Base-by-base conservation (phyloP, 2,888 invertebrate species). In the Clitarchus hookeri region DNA sequence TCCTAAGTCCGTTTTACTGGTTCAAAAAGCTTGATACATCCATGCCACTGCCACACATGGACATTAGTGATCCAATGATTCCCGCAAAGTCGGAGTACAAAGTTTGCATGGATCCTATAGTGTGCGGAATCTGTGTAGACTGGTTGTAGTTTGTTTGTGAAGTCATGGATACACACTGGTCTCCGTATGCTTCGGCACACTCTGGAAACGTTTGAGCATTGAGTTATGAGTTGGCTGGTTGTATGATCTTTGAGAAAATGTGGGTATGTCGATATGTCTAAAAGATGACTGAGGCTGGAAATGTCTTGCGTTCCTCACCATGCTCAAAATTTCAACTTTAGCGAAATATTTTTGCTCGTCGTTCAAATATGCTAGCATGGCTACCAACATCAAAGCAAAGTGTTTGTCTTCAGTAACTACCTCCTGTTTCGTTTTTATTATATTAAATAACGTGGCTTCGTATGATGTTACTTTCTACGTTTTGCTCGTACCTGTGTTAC, bases 261-360 rank as follows among this genome's bases (percentile, higher is more conserved):
- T 36, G 36, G 36, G 36, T 65, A n/a, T n/a, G n/a, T n/a, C 19
- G 23, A 8, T 65, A 65, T 65, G 23, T 11, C 48, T 13, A 48
- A 48, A 11, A 65, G 65, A 6, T 65, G 23, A 1, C n/a, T 16
- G 19, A 65, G 19, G 19, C 65, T 65, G 65, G 65, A 12, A n/a
- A 65, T 23, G 26, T 48, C 48, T 44, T 25, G 48, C 53, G 19
- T 84, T 84, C 48, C 44, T 12, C 84, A 48, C 44, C 6, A 84
- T 44, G 48, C 44, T 84, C 26, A 84, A 84, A 44, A 84, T 84
- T n/a, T 84, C 48, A 44, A 84, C 84, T 44, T 44, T 84, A 44
- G 84, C 53, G 6, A 44, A 84, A 84, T 84, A 44, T 84, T 84
- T 84, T 48, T 84, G 44, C 16, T 48, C 44, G 19, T 12, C 13